Evolutionary conservation across 2,888 invertebrate genomes (phyloP), one percentile per base, ranked within the genome.

Genomic region (Griposia aprilina): DNA sequence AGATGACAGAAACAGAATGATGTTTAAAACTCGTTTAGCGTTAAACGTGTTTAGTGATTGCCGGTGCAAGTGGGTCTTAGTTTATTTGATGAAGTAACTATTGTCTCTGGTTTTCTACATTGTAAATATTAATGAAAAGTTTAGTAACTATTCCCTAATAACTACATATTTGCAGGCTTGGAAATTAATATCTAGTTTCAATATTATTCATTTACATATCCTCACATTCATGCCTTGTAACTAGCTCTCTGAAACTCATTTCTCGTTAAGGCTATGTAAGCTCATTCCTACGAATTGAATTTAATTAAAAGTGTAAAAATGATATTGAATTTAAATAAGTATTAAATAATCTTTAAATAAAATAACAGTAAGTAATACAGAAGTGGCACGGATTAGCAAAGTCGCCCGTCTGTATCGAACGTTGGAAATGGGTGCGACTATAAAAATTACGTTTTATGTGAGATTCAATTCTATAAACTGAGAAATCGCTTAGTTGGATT

Each of bases 371-470:
- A 52, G 50, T 63, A 68, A 65, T 17, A 30, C 30, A 69, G 8
- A 83, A 79, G 72, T 80, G n/a, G 41, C 45, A 41, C 59, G 59
- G 74, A 55, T 71, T 68, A 80, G 20, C 3, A 7, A 72, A 72
- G 68, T 74, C 20, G 60, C 74, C 45, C 69, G 69, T 81, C 63
- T 75, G 30, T 59, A 59, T 72, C 23, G 23, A 59, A 48, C 59
- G 48, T 23, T 36, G 13, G 65, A 71, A 76, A 17, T 74, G n/a
- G 52, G 72, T 66, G 74, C n/a, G 70, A 69, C 76, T 6, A 26
- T 86, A 78, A 80, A 86, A 80, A 80, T 62, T 0, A 69, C 26
- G 59, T 75, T 78, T 78, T 78, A 85, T 55, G 20, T 48, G n/a
- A 76, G 65, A 68, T 36, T 41, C 60, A 65, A 30, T 73, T 60